Base-by-base conservation (phyloP, 2,797 vertebrate genomes). In the Alauda arvensis region DNA sequence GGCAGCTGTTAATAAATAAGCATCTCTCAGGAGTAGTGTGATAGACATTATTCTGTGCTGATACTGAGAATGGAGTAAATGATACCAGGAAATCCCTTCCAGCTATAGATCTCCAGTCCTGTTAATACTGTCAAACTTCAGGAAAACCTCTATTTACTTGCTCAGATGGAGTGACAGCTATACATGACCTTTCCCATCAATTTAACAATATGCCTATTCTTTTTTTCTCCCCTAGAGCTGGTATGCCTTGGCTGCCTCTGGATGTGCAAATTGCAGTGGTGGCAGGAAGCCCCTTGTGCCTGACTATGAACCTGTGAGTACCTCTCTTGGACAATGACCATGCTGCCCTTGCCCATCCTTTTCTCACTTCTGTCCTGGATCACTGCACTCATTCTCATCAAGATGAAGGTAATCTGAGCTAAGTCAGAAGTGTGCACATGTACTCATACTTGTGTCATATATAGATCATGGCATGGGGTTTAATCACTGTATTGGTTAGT, bases 111-210 rank as follows among this genome's bases (percentile, higher is more conserved):
- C 26, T 86, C 49, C 37, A 26, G 69, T 74, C 68, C 77, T 53
- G 12, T 66, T 85, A 69, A 77, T 76, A 70, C 83, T 90, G 75
- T 90, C 77, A 91, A 57, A 90, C 77, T 70, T 77, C 53, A 79
- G 65, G 61, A 77, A 71, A 83, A 51, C 23, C 13, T 79, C 18
- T 84, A 46, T 84, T 88, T 92, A 60, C 46, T 82, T 82, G 33
- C 45, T 75, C 19, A 60, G 60, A n/a, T 66, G 42, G 42, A 70
- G 28, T 90, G 83, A 60, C 74, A 91, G 52, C 39, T 72, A 49
- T 23, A 53, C 42, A 39, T 46, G 42, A 60, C 60, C 42, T 78
- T 75, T 76, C n/a, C 63, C 46, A 63, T 67, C 19, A 83, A 23
- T 78, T 78, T 69, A 85, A 83, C 0, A 7, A 61, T 72, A 69